phyloP scores from a whole-genome alignment of 2,888 invertebrate species.

The Callinectes sapidus region DNA sequence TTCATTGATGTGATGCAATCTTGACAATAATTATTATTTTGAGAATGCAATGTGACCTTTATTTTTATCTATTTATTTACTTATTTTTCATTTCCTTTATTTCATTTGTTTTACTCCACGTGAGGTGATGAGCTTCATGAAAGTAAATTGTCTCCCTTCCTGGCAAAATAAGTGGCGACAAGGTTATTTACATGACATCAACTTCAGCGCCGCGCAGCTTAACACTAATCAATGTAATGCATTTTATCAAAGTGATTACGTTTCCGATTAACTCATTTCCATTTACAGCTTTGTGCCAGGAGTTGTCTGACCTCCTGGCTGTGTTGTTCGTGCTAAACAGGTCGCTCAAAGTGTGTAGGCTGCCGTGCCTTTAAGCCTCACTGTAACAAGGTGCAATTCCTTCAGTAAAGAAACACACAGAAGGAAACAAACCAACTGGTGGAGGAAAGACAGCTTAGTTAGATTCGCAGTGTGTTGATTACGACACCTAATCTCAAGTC shows the following conservation, averaged over 20 bases:
- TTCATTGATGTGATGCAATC: too few species aligned
- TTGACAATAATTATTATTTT: too few species aligned
- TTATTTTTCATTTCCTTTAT: too few species aligned
- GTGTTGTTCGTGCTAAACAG: background rate
- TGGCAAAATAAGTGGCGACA: background rate
- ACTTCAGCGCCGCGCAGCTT: background rate
- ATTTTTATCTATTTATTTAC: too few species aligned
- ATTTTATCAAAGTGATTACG: background rate
- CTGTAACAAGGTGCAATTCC: background rate
- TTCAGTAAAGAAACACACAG: background rate
- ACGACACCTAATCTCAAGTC: background rate
- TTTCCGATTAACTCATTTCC: background rate
- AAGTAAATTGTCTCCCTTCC: background rate
- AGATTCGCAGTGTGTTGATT: background rate
- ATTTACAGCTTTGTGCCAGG: background rate
- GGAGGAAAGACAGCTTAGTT: background rate
- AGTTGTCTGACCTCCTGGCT: background rate
- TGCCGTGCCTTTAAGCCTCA: background rate
- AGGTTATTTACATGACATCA: background rate
- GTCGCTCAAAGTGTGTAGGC: background rate
- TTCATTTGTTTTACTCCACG: too few species aligned
- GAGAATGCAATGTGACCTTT: too few species aligned
- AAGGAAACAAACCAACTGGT: background rate
- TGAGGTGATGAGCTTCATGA: background rate
- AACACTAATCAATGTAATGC: background rate